These are phyloP conservation scores for Proctacanthus coquilletti DNA, from an alignment of 1,140 invertebrate species.

Conservation along the genomic window DNA sequence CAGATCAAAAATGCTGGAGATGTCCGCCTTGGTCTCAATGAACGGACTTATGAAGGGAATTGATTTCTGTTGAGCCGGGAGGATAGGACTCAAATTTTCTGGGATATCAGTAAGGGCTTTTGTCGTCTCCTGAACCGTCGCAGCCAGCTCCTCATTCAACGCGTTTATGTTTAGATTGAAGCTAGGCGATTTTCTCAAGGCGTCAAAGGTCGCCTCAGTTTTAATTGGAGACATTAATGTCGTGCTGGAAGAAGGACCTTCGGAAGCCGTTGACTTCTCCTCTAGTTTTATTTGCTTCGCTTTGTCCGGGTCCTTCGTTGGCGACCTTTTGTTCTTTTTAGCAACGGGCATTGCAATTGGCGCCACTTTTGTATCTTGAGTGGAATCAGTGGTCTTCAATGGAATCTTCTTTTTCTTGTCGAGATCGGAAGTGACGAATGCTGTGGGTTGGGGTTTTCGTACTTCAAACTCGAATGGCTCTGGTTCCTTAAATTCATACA, in stretches of 20 bases:
- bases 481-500: conserved; percentile 80
- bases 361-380: not conserved
- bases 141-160: conserved; percentile 22
- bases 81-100: no score
- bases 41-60: conserved; percentile 27
- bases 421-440: not conserved
- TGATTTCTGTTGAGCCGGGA: not conserved
- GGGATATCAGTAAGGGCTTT: conserved; percentile 20
- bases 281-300: conserved; percentile 6
- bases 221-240: conserved; percentile 9
- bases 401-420: conserved; percentile 2
- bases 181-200: conserved; percentile 25
- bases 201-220: conserved; percentile 15
- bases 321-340: conserved; percentile 23
- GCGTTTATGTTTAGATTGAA: conserved; percentile 26
- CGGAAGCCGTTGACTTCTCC: conserved; percentile 4
- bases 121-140: conserved; percentile 25
- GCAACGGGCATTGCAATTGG: conserved; percentile 6
- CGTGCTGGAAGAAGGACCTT: not conserved
- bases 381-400: conserved; percentile 1
- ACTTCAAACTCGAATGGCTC: conserved; percentile 72
- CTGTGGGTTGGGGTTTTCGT: conserved; percentile 20
- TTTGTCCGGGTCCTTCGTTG: conserved; percentile 17
- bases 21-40: conserved; percentile 25
- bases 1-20: conserved; percentile 24